Base-by-base conservation (phyloP, 2,113 vertebrate genomes). In the Oriolus oriolus region DNA sequence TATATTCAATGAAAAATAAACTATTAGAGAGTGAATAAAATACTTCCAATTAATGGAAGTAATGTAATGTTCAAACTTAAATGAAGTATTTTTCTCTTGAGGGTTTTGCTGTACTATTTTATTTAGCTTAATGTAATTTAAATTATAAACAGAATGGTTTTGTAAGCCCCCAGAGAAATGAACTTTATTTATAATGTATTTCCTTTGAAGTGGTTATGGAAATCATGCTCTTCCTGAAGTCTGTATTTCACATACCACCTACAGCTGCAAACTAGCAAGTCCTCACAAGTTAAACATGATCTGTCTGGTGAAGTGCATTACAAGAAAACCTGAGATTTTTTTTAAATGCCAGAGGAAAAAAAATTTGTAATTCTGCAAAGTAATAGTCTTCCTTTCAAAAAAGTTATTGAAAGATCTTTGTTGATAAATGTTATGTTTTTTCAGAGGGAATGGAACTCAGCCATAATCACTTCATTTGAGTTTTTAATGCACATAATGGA, bases 61-160 rank as follows among this genome's bases (percentile, higher is more conserved):
- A 95, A 94, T 80, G 54, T 50, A 92, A 87, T 83, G 79, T 84
- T 93, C 73, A 86, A 88, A 92, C 68, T 94, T 95, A 94, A 94
- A 90, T 81, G 59, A 95, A 95, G 69, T 87, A 94, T 69, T 96
- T 97, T 94, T 88, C 90, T 87, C 83, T 83, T 61, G 90, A 86
- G 83, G 52, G 45, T 78, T 93, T 91, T 87, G 52, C 63, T 80
- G 63, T 75, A 90, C 71, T 90, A 90, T 89, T 96, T 94, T 95
- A 82, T 94, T 93, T 89, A 88, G 77, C 80, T 79, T 93, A 96
- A 96, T 77, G 60, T 20, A 90, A 96, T 93, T 96, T 96, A 90
- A 80, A 95, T 96, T 92, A 96, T 87, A 93, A 97, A 96, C 92
- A 84, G 71, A 95, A 95, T 87, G 83, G 64, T 81, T 96, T 93